These are phyloP conservation scores for Poicephalus meyeri DNA, from an alignment of 2,113 vertebrate genomes.

Conservation along the genomic window DNA sequence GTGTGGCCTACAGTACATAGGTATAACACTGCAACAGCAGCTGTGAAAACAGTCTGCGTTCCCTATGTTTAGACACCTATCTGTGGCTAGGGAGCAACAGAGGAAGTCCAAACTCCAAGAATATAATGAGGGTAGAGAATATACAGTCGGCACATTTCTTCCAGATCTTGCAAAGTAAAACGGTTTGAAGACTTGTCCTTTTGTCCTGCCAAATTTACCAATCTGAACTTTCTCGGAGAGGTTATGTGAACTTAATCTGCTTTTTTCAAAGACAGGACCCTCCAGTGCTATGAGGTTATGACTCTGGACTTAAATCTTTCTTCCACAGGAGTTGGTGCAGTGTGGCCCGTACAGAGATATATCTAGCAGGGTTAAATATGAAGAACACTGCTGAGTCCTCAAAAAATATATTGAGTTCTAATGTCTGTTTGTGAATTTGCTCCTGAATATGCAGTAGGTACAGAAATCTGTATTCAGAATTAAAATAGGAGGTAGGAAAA, in stretches of 20 bases:
- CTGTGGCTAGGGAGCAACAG: slow-evolving; percentile 57
- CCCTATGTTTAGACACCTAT: slow-evolving; percentile 73
- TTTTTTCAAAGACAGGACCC: background rate
- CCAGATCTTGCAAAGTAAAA: slow-evolving; percentile 36
- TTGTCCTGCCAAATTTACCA: slow-evolving; percentile 37
- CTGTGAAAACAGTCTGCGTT: slow-evolving; percentile 77
- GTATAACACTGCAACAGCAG: slow-evolving; percentile 58
- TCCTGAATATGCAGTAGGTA: background rate
- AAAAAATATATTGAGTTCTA: background rate
- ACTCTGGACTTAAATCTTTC: background rate
- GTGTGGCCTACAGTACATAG: slow-evolving; percentile 71
- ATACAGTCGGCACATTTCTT: slow-evolving; percentile 7
- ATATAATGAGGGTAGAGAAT: slow-evolving; percentile 38
- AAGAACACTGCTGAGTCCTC: background rate
- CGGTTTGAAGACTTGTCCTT: slow-evolving; percentile 9
- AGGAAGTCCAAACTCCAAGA: slow-evolving; percentile 58
- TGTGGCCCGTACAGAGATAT: background rate
- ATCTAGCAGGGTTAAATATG: background rate
- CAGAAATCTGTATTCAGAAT: background rate
- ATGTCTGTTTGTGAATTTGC: background rate
- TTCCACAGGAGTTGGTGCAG: background rate
- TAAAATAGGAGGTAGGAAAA: background rate
- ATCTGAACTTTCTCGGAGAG: background rate
- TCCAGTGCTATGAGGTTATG: background rate
- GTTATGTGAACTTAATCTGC: background rate